A percentile compares a stretch with the other conserved stretches of the same genome.
Evolutionary conservation across 1,140 invertebrate genomes (phyloP).

Genomic region (Dendroctonus valens): DNA sequence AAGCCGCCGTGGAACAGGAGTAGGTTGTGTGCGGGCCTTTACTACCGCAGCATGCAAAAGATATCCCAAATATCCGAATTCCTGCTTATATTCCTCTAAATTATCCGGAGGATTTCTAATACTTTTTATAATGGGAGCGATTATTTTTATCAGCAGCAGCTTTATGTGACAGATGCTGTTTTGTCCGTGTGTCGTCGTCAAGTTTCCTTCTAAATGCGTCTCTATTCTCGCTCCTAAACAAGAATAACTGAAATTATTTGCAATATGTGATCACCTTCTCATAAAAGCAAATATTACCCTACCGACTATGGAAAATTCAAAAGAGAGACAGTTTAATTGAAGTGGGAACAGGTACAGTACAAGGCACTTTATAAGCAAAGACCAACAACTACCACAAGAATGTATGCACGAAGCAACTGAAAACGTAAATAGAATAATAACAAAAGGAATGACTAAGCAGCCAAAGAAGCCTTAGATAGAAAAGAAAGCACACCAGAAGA

Average conservation of each 20-base stretch:
- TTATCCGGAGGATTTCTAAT: constrained; percentile 74
- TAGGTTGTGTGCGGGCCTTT: constrained; percentile 67
- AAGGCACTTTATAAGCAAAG: no score
- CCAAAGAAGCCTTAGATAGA: no score
- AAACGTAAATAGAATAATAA: no score
- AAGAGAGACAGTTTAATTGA: no score
- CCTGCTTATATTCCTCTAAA: constrained; percentile 79
- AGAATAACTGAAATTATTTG: constrained; percentile 1
- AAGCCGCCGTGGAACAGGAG: constrained; percentile 52
- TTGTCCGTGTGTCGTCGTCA: constrained; percentile 78
- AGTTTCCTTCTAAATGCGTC: constrained; percentile 64
- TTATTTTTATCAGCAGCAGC: constrained; percentile 81
- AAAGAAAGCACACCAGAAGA: no score
- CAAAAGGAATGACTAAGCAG: no score
- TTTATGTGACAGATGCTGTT: constrained; percentile 91
- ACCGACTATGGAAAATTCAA: no score
- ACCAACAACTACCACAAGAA: no score
- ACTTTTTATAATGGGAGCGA: constrained; percentile 82
- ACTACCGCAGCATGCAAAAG: constrained; percentile 78
- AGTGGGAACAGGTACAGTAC: no score
- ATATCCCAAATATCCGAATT: constrained; percentile 59
- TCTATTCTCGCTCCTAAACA: constrained; percentile 64
- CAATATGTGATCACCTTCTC: not conserved
- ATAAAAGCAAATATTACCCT: constrained; percentile 5
- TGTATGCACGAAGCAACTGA: no score